Evolutionary conservation across 2,888 invertebrate genomes (phyloP), one percentile per base, ranked within the genome.

Genomic region (Chouioia cunea): DNA sequence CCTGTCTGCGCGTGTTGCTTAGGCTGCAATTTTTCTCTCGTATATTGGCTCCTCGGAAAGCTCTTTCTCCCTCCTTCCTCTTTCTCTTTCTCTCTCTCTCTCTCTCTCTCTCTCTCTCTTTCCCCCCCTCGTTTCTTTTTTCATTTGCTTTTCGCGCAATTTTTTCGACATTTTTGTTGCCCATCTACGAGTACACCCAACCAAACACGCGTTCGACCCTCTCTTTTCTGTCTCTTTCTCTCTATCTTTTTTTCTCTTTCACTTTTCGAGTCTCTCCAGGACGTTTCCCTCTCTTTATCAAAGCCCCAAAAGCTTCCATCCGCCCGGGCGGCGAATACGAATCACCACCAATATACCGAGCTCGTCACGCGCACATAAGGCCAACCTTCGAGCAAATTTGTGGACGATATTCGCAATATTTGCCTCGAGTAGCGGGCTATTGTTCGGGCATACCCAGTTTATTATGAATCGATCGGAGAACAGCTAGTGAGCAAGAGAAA

Each of bases 401-500:
- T 79, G 81, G 77, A 83, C 81, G 80, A 81, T 82, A 80, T 80
- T 80, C 81, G 83, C 80, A 73, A 65, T 73, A 72, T 74, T 72
- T 72, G 74, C 65, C 50, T 63, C 64, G 65, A 68, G 66, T 80
- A 56, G 78, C 77, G 79, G 80, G 79, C 79, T 77, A 80, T 83
- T 83, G 81, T 82, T 80, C 80, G 79, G 79, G 77, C 75, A 73
- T 76, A 71, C 65, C 76, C 81, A 84, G 81, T 83, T 83, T 81
- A 81, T 83, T 82, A 82, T 80, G 80, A 82, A 82, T 83, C 82
- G 83, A 83, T 82, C 82, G 77, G 77, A 70, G 71, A 75, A 70
- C 76, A 15, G 36, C 46, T 8, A 18, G 22, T 14, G 65, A 65
- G 71, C 23, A 43, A 36, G 54, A 63, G 71, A 71, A 63, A 67